These are phyloP conservation scores for Anticlea derivata DNA, from an alignment of 2,888 invertebrate genomes.

Conservation along the genomic window DNA sequence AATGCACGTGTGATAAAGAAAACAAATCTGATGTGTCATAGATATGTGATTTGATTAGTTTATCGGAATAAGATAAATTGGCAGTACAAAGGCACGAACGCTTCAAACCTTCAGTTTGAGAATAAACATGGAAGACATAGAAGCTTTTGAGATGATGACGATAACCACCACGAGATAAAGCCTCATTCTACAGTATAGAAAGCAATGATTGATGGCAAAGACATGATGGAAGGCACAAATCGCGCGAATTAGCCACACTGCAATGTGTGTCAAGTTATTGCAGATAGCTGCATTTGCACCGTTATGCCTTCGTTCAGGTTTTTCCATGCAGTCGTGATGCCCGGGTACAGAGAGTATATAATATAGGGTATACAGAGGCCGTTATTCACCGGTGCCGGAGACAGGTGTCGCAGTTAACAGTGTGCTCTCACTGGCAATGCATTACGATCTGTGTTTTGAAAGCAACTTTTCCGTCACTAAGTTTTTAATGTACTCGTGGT, in stretches of 20 bases:
- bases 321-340: slow-evolving; percentile 63
- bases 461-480: slow-evolving; percentile 8
- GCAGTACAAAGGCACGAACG: slow-evolving; percentile 30
- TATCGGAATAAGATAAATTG: slow-evolving; percentile 32
- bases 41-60: slow-evolving; percentile 30
- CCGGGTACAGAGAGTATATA: slow-evolving; percentile 27
- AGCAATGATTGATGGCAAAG: slow-evolving; percentile 38
- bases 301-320: slow-evolving; percentile 60
- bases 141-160: slow-evolving; percentile 2
- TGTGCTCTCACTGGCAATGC: slow-evolving; percentile 24
- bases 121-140: slow-evolving; percentile 1
- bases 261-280: slow-evolving; percentile 51
- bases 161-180: slow-evolving; percentile 13
- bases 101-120: background rate
- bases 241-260: slow-evolving; percentile 41
- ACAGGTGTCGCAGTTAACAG: slow-evolving; percentile 47
- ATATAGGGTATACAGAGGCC: slow-evolving; percentile 45
- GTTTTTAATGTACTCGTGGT: background rate
- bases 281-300: slow-evolving; percentile 53
- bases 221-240: slow-evolving; percentile 38
- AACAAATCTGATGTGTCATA: slow-evolving; percentile 34
- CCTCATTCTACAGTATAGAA: slow-evolving; percentile 26
- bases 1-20: slow-evolving; percentile 36
- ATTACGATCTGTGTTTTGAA: slow-evolving; percentile 23
- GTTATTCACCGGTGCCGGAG: slow-evolving; percentile 64